phyloP scores from a whole-genome alignment of 2,888 invertebrate genomes.

The Apeira syringaria region DNA sequence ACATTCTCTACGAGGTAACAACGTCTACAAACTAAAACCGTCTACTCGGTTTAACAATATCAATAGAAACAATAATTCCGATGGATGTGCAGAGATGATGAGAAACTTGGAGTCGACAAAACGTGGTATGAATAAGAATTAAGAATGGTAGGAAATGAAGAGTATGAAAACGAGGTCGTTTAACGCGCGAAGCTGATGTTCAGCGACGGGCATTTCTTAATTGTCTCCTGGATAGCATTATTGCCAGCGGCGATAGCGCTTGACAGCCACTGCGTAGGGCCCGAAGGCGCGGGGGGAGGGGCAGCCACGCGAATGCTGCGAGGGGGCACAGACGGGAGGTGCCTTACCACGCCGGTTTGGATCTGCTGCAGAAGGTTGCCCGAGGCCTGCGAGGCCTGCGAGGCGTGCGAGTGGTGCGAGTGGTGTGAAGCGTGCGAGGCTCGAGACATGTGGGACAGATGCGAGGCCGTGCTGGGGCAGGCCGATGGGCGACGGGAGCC shows the following conservation, averaged over 20 bases:
- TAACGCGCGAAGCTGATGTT: conserved; percentile 87
- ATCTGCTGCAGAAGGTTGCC: conserved; percentile 92
- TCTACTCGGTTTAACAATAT: too few species aligned
- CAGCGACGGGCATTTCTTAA: conserved; percentile 90
- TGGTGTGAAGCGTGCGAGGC: conserved; percentile 85
- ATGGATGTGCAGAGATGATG: too few species aligned
- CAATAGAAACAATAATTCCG: too few species aligned
- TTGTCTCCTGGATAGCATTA: conserved; percentile 79
- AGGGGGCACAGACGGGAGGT: conserved; percentile 87
- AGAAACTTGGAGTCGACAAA: background rate
- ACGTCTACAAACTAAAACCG: too few species aligned
- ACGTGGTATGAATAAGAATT: background rate
- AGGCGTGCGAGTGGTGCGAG: conserved; percentile 85
- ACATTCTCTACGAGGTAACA: too few species aligned
- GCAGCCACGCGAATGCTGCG: conserved; percentile 74
- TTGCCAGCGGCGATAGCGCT: conserved; percentile 79
- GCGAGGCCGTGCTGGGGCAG: conserved; percentile 85
- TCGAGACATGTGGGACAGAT: conserved; percentile 56
- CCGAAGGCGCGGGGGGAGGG: conserved; percentile 79
- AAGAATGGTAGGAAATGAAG: background rate
- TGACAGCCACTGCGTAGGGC: conserved; percentile 77
- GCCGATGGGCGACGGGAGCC: conserved; percentile 88
- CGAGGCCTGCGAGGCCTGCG: conserved; percentile 85
- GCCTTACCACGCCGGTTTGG: conserved; percentile 97
- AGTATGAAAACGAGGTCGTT: conserved; percentile 15